Evolutionary conservation across 2,113 vertebrate species (phyloP).

Genomic region (Galeopterus variegatus): DNA sequence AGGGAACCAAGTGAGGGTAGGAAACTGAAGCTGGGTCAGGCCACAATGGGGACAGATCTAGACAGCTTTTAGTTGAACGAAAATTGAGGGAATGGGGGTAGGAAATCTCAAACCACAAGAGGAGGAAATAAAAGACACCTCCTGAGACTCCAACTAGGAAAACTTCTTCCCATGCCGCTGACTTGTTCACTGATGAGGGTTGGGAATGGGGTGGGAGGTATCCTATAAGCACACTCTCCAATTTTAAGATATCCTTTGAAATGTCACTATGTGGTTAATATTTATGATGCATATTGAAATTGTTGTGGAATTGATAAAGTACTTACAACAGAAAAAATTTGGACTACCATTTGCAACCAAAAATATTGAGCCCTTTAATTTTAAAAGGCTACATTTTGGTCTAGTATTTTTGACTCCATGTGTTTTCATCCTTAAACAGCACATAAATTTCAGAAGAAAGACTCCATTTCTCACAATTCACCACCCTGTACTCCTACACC

Average conservation of each 20-base stretch:
- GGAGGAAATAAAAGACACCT: neutral
- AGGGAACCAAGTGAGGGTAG: neutral
- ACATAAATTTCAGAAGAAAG: slow-evolving; percentile 76
- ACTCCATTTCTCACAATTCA: slow-evolving; percentile 72
- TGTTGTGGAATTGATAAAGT: neutral
- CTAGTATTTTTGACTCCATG: slow-evolving; percentile 20
- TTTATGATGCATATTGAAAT: neutral
- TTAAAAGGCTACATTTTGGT: slow-evolving; percentile 71
- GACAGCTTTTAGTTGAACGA: neutral
- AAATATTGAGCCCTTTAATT: slow-evolving; percentile 42
- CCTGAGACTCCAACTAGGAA: neutral
- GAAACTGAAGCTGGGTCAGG: neutral
- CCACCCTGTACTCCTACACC: neutral
- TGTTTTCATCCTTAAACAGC: slow-evolving; percentile 71
- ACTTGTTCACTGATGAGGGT: neutral
- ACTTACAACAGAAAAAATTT: slow-evolving; percentile 22
- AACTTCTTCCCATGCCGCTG: neutral
- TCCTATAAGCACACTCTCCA: neutral
- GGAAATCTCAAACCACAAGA: neutral
- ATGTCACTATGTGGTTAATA: neutral
- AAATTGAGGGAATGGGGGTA: neutral
- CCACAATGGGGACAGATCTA: neutral
- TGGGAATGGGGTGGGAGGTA: neutral
- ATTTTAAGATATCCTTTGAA: neutral
- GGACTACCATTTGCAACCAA: neutral